Base-by-base conservation (phyloP, 2,888 invertebrate genomes). In the Lochmaea capreae region DNA sequence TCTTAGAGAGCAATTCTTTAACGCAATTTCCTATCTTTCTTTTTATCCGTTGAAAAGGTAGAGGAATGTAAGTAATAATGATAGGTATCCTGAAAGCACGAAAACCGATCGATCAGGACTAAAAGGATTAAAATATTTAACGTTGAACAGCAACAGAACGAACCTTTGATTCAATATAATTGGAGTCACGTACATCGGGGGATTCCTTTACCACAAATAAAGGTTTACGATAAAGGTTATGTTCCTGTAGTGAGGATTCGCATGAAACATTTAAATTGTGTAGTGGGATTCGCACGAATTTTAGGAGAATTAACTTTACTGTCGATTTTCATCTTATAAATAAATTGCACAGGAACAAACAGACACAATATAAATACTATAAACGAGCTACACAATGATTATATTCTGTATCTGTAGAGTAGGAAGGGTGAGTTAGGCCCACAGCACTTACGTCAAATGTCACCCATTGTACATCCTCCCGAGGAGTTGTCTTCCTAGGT, bases 71-170 rank as follows among this genome's bases (percentile, higher is more conserved):
- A 67, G 74, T 74, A 71, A 67, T 67, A 71, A 71, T 71, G 71
- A 74, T 65, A 65, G 71, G 57, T 62, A 58, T 57, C 70, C 58
- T 43, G 58, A 70, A 73, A 70, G 66, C 58, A 71, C 43, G 68
- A 65, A 52, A 71, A 59, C 71, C 71, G 63, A 70, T 75, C 72
- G 75, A 72, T 71, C 52, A 63, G 12, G 46, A 52, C 70, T 72
- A 67, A 74, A 74, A 59, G 67, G 65, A 71, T 74, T 74, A 74
- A 74, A 74, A 71, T 71, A 68, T 74, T 71, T 61, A 68, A 71
- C 52, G 65, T 71, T 65, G 61, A 52, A 67, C 57, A 71, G 67
- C 67, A 71, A 67, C 70, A 67, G 63, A 49, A 16, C 62, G 42
- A 58, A 74, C 67, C 49, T 70, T 71, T 67, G 69, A 69, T 69